phyloP scores from a whole-genome alignment of 2,797 vertebrate species.

The Cetoscarus ocellatus region DNA sequence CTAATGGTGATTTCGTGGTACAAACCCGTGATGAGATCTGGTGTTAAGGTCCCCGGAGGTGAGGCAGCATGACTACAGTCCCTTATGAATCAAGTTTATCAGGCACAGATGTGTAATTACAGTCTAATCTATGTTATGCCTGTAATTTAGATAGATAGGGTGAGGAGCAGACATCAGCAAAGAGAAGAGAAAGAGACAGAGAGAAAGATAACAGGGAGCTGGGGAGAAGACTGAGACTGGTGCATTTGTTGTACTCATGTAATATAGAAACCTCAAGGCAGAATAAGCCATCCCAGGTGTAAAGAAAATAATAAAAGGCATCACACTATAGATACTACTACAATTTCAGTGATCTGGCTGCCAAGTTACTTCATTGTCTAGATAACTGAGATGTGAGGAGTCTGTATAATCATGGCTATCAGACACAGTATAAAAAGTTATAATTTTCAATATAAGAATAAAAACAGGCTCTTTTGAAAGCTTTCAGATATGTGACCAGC shows the following conservation, averaged over 20 bases:
- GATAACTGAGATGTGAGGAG: neutral
- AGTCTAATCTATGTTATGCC: slow-evolving; percentile 62
- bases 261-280: slow-evolving; percentile 1
- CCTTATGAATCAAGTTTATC: slow-evolving; percentile 74
- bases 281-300: neutral
- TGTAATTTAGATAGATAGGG: slow-evolving; percentile 58
- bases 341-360: neutral
- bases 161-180: slow-evolving; percentile 16
- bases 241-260: slow-evolving; percentile 17
- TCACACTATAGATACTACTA: neutral
- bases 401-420: neutral
- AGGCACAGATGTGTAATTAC: slow-evolving; percentile 74
- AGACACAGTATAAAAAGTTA: neutral
- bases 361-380: slow-evolving; percentile 2
- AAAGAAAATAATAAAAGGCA: slow-evolving; percentile 11
- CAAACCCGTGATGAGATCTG: slow-evolving; percentile 66
- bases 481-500: too few relatives aligned
- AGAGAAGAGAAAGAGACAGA: slow-evolving; percentile 18
- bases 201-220: slow-evolving; percentile 20
- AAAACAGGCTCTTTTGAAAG: too few relatives aligned
- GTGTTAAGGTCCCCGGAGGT: slow-evolving; percentile 65
- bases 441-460: too few relatives aligned
- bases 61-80: slow-evolving; percentile 51
- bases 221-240: neutral
- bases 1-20: slow-evolving; percentile 54